Evolutionary conservation across 2,797 vertebrate genomes (phyloP), one percentile per base, ranked within the genome.

Genomic region (Alauda arvensis): DNA sequence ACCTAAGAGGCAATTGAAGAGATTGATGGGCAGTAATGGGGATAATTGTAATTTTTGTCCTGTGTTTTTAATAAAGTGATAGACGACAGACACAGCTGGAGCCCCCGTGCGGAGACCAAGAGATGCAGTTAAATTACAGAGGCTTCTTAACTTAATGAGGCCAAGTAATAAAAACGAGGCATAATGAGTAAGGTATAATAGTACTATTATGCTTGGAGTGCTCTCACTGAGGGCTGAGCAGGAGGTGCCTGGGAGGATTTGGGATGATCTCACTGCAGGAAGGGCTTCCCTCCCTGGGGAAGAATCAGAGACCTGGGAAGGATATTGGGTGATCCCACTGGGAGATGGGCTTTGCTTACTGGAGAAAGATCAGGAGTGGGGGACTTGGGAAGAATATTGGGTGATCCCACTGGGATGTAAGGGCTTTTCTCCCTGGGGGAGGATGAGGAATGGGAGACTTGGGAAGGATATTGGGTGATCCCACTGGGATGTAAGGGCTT

Each of bases 51-150:
- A 93, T 95, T 91, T 93, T 87, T 91, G 85, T 74, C 90, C 87
- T 17, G 59, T 95, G 90, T 86, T 91, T 91, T 93, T 89, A 93
- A 86, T 88, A 46, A 84, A 84, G 87, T 74, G 77, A 83, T 56
- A 79, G 83, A 88, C 42, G 65, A 85, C 83, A 76, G 68, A 83
- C 18, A 53, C 75, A 78, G 91, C 93, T 92, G 61, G 67, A 83
- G 53, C 86, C 88, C 88, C 80, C 69, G 5, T 74, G 77, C 10
- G 85, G 88, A 92, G 92, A 90, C 70, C 52, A 52, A 28, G 92
- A 86, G 91, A 86, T 74, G 94, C 91, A 78, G 94, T 90, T 92
- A 93, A 96, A 93, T 93, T 92, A 72, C 75, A 70, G 90, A 89
- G 88, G 61, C 92, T 95, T 56, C 77, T 68, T 91, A 74, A 79